phyloP scores from a whole-genome alignment of 2,113 vertebrate species.

The Rhineura floridana region DNA sequence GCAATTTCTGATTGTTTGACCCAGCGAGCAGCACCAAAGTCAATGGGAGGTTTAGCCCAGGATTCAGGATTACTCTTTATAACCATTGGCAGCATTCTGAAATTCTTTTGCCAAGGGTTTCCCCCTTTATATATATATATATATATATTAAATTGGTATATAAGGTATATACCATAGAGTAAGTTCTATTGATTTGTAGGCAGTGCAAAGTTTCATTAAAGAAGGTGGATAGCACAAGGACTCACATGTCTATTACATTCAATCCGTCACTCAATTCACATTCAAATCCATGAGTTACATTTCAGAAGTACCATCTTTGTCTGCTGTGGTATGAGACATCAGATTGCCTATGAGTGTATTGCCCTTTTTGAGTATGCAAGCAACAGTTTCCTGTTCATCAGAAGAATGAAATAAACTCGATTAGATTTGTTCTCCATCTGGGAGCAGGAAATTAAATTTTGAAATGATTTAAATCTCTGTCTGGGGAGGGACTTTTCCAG shows the following conservation, averaged over 20 bases:
- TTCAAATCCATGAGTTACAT: conserved; percentile 30
- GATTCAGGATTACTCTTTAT: neutral
- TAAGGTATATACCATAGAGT: neutral
- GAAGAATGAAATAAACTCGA: conserved; percentile 76
- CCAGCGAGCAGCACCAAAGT: neutral
- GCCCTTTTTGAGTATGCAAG: conserved; percentile 72
- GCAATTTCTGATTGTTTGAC: neutral
- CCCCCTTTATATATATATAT: neutral
- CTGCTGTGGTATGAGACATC: neutral
- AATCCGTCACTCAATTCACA: conserved; percentile 48
- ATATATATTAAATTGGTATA: too few species aligned
- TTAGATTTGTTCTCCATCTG: conserved; percentile 77
- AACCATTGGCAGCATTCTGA: neutral
- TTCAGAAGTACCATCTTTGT: conserved; percentile 34
- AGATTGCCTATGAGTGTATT: conserved; percentile 44
- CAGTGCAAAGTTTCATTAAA: conserved; percentile 14
- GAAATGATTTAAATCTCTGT: conserved; percentile 79
- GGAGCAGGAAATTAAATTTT: conserved; percentile 80
- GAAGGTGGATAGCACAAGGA: conserved; percentile 26
- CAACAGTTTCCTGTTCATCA: conserved; percentile 67
- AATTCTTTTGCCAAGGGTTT: neutral
- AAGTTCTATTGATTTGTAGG: conserved; percentile 23
- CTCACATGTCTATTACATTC: conserved; percentile 43
- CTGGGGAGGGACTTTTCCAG: conserved; percentile 69
- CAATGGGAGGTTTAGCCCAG: neutral